phyloP scores from a whole-genome alignment of 2,113 vertebrate species.

The human (Homo sapiens) region GRCh38 chr6:125429001-125429500 shows the following conservation, averaged over 20 bases:
- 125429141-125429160: not conserved
- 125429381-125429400: not conserved
- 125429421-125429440: not conserved
- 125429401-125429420: not conserved
- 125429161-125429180: not conserved
- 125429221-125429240: not conserved
- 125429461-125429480: not conserved
- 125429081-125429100: not conserved
- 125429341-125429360: not conserved
- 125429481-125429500: not conserved
- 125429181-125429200: not conserved
- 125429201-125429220: not conserved
- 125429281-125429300: not conserved
- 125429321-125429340: not conserved
- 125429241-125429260: not conserved
- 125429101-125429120: not conserved
- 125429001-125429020: not conserved
- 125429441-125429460: not conserved
- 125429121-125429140: not conserved
- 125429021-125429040: not conserved
- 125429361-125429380: too few relatives aligned
- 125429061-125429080: not conserved
- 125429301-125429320: not conserved
- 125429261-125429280: not conserved
- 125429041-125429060: not conserved